phyloP scores from a whole-genome alignment of 1,140 invertebrate species.

The Maniola jurtina region DNA sequence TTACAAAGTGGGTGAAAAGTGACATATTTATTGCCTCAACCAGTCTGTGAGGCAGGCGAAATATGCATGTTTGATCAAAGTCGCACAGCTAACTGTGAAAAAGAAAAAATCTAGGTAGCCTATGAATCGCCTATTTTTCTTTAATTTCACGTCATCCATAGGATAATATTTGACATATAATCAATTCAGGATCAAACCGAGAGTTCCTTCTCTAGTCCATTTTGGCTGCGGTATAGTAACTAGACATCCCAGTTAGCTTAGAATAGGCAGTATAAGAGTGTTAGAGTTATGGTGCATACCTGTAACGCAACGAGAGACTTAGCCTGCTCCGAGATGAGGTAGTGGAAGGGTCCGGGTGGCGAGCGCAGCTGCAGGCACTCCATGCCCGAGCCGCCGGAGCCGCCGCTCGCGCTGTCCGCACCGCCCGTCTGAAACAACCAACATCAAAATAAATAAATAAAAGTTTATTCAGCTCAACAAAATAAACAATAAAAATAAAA shows the following conservation, averaged over 20 bases:
- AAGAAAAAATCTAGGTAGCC: too few relatives aligned
- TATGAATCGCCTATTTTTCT: too few relatives aligned
- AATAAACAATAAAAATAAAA: too few relatives aligned
- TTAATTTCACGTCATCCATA: too few relatives aligned
- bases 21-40: background rate
- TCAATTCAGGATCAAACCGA: too few relatives aligned
- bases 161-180: too few relatives aligned
- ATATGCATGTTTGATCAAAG: background rate
- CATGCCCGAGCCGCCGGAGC: slow-evolving; percentile 82
- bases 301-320: slow-evolving; percentile 88
- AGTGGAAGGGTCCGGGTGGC: slow-evolving; percentile 84
- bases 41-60: background rate
- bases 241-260: too few relatives aligned
- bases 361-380: slow-evolving; percentile 85
- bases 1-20: slow-evolving; percentile 1
- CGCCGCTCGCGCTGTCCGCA: slow-evolving; percentile 77
- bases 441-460: background rate
- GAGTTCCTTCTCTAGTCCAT: too few relatives aligned
- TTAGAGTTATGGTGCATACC: slow-evolving; percentile 44
- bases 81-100: background rate
- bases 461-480: too few relatives aligned
- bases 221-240: too few relatives aligned
- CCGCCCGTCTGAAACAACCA: slow-evolving; percentile 68
- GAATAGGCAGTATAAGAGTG: too few relatives aligned
- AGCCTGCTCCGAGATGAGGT: slow-evolving; percentile 89